A percentile compares a stretch with the other conserved stretches of the same genome.
phyloP scores from a whole-genome alignment of 2,888 invertebrate genomes.

The Brenthis hecate region DNA sequence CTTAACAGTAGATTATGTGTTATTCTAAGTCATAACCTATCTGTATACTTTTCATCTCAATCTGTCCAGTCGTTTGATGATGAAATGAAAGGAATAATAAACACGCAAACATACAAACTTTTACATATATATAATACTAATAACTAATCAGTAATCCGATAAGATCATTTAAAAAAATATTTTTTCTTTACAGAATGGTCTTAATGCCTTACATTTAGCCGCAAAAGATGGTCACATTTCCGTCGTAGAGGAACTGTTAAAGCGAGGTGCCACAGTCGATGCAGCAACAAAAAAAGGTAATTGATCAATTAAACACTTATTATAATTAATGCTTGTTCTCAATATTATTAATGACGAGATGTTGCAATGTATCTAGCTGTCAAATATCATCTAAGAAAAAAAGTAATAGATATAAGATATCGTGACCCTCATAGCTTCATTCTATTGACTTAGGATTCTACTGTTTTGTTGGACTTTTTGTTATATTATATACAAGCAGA shows the following conservation, averaged over 20 bases:
- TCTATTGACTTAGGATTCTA: no score
- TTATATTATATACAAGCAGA: no score
- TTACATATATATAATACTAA: neutral
- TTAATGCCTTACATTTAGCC: conserved; percentile 98
- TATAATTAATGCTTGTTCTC: no score
- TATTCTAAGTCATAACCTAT: no score
- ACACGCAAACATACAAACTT: neutral
- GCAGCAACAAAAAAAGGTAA: conserved; percentile 98
- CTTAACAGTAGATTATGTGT: no score
- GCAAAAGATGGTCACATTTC: conserved; percentile 98
- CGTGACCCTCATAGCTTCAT: no score
- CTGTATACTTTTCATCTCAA: no score
- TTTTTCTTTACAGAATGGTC: conserved; percentile 88
- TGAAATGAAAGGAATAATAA: neutral
- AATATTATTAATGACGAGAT: no score
- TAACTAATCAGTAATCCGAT: conserved; percentile 6
- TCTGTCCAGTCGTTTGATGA: neutral
- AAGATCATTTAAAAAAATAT: neutral
- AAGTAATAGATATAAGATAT: no score
- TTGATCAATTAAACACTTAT: conserved; percentile 45
- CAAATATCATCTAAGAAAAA: neutral
- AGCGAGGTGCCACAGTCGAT: conserved; percentile 95
- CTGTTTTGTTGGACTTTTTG: no score
- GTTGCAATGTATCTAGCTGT: no score
- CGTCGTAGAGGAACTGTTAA: conserved; percentile 95